Percentiles rank a stretch among this genome's conserved stretches.
phyloP scores from a whole-genome alignment of 2,888 invertebrate genomes.

The Synanthedon tipuliformis region DNA sequence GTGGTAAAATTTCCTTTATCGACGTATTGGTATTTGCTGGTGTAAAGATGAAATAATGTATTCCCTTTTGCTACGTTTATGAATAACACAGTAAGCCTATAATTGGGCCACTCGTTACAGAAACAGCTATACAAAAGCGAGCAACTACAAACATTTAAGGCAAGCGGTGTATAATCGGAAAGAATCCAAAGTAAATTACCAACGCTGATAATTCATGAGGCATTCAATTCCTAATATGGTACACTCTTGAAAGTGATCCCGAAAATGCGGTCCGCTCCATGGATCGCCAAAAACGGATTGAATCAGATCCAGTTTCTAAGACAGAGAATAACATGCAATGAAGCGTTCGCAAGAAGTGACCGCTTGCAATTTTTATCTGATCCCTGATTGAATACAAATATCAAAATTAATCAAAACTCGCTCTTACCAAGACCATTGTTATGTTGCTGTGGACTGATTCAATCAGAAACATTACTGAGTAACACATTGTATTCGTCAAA shows the following conservation, averaged over 20 bases:
- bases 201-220: slow-evolving; percentile 60
- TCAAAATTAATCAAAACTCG: neutral
- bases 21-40: no score
- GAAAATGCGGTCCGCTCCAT: slow-evolving; percentile 33
- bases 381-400: neutral
- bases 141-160: neutral
- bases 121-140: neutral
- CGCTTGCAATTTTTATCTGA: neutral
- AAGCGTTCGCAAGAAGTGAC: neutral
- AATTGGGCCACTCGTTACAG: neutral
- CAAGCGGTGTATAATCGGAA: neutral
- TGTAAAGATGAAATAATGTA: no score
- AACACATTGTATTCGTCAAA: no score
- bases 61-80: no score
- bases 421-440: no score
- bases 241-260: slow-evolving; percentile 52
- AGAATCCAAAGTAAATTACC: slow-evolving; percentile 23
- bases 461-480: no score
- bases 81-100: neutral
- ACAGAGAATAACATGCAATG: neutral
- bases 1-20: no score
- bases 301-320: slow-evolving; percentile 49
- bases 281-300: slow-evolving; percentile 38
- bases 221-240: slow-evolving; percentile 59
- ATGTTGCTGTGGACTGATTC: no score